Evolutionary conservation across 2,888 invertebrate genomes (phyloP).

Genomic region (Masnerella sp.): DNA sequence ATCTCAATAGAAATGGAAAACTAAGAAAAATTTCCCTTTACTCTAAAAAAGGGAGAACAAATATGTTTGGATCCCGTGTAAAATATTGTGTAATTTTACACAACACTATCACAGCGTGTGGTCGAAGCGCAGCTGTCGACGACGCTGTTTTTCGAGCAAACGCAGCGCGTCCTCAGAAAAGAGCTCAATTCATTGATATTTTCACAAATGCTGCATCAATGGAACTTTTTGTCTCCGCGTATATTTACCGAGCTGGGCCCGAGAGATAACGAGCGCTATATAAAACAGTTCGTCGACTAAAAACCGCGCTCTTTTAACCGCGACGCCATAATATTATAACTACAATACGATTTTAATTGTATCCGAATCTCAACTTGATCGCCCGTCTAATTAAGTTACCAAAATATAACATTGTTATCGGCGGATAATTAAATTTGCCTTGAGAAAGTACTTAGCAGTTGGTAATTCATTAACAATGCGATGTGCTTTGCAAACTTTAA

Average conservation of each 20-base stretch:
- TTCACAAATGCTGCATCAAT: slow-evolving; percentile 20
- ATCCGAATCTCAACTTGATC: background rate
- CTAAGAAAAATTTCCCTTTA: too few relatives aligned
- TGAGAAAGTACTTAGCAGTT: slow-evolving; percentile 9
- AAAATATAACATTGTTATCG: slow-evolving; percentile 7
- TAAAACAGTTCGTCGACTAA: too few relatives aligned
- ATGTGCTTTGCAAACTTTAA: background rate
- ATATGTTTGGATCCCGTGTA: too few relatives aligned
- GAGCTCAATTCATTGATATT: slow-evolving; percentile 28
- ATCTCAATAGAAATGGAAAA: too few relatives aligned
- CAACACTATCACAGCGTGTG: slow-evolving; percentile 11
- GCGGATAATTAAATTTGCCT: slow-evolving; percentile 15
- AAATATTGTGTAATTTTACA: slow-evolving; percentile 1
- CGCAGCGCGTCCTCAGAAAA: background rate
- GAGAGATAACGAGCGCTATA: background rate
- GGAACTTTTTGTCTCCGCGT: slow-evolving; percentile 10
- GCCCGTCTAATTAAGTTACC: background rate
- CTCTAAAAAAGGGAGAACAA: too few relatives aligned
- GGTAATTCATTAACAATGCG: slow-evolving; percentile 17
- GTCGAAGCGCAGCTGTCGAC: slow-evolving; percentile 26
- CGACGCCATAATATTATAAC: too few relatives aligned
- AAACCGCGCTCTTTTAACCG: too few relatives aligned
- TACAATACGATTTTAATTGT: background rate
- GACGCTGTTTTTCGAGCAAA: slow-evolving; percentile 24
- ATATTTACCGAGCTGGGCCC: background rate